phyloP scores from a whole-genome alignment of 2,888 invertebrate species.

The Drepanosiphum platanoidis region DNA sequence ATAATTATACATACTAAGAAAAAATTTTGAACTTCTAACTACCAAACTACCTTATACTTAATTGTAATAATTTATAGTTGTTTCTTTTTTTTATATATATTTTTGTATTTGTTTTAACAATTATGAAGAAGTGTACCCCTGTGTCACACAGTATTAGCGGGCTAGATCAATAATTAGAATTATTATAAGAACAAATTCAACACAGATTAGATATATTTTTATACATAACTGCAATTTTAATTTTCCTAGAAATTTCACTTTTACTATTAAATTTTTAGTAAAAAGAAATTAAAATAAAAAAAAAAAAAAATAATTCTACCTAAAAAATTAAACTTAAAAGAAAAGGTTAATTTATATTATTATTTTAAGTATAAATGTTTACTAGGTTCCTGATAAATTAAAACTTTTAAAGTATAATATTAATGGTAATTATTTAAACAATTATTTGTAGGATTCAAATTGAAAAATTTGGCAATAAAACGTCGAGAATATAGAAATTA shows the following conservation, averaged over 20 bases:
- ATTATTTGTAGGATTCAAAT: slow-evolving; percentile 28
- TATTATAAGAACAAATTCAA: slow-evolving; percentile 52
- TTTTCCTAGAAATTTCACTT: slow-evolving; percentile 28
- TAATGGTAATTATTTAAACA: slow-evolving; percentile 2
- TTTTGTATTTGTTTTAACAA: not conserved
- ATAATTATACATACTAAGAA: slow-evolving; percentile 19
- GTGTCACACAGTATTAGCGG: slow-evolving; percentile 31
- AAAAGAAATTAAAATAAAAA: not conserved
- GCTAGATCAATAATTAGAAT: slow-evolving; percentile 40
- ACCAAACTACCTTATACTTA: slow-evolving; percentile 31
- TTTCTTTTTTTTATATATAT: slow-evolving; percentile 8
- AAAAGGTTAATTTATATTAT: slow-evolving; percentile 12
- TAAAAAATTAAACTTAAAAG: not conserved
- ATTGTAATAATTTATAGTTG: slow-evolving; percentile 23
- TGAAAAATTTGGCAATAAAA: slow-evolving; percentile 32
- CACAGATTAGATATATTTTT: slow-evolving; percentile 49
- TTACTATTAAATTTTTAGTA: slow-evolving; percentile 32
- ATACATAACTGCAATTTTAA: slow-evolving; percentile 13
- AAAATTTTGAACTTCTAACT: not conserved
- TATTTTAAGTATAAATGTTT: slow-evolving; percentile 37
- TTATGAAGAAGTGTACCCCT: slow-evolving; percentile 21
- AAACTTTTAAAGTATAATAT: slow-evolving; percentile 20
- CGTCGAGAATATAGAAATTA: slow-evolving; percentile 26
- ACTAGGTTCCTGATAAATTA: slow-evolving; percentile 48
- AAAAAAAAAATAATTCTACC: not conserved